Percentiles rank a stretch among this genome's conserved stretches.
These are phyloP conservation scores for Drosophila suzukii DNA, from an alignment of 1,140 invertebrate genomes.

Conservation along the genomic window DNA sequence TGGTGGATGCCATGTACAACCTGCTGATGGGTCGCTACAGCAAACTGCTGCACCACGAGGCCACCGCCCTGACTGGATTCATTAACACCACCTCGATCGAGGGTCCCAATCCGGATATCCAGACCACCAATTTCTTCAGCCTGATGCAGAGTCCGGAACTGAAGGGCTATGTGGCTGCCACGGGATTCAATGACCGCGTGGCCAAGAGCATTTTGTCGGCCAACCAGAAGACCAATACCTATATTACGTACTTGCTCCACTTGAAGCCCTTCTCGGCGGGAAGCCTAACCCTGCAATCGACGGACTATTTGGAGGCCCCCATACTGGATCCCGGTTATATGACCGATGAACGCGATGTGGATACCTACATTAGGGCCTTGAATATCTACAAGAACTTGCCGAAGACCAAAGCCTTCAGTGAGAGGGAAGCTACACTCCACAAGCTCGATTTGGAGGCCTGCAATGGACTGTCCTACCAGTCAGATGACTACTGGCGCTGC, in stretches of 20 bases:
- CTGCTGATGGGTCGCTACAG: slow-evolving; percentile 77
- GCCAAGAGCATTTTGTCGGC: slow-evolving; percentile 80
- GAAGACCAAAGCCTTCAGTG: slow-evolving; percentile 85
- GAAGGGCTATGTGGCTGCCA: slow-evolving; percentile 71
- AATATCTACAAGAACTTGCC: slow-evolving; percentile 85
- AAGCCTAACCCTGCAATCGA: slow-evolving; percentile 79
- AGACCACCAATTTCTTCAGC: slow-evolving; percentile 82
- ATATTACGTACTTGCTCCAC: slow-evolving; percentile 85
- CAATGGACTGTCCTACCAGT: slow-evolving; percentile 83
- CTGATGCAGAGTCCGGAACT: slow-evolving; percentile 79
- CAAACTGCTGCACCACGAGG: slow-evolving; percentile 77
- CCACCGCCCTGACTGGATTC: slow-evolving; percentile 83
- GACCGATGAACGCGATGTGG: slow-evolving; percentile 89
- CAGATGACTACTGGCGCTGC: slow-evolving; percentile 88
- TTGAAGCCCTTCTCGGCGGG: slow-evolving; percentile 86
- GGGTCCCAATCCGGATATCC: slow-evolving; percentile 83
- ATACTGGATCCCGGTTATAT: slow-evolving; percentile 93
- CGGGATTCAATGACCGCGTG: slow-evolving; percentile 85
- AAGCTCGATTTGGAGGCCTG: slow-evolving; percentile 85
- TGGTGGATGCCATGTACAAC: slow-evolving; percentile 80
- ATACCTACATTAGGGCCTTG: slow-evolving; percentile 89
- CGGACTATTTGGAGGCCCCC: slow-evolving; percentile 86
- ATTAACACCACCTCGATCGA: slow-evolving; percentile 79
- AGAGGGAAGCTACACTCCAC: slow-evolving; percentile 84
- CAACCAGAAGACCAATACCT: slow-evolving; percentile 84